Percentiles rank a stretch among this genome's conserved stretches.
phyloP scores from a whole-genome alignment of 1,140 invertebrate species.

The Pachypeltis micranthus region DNA sequence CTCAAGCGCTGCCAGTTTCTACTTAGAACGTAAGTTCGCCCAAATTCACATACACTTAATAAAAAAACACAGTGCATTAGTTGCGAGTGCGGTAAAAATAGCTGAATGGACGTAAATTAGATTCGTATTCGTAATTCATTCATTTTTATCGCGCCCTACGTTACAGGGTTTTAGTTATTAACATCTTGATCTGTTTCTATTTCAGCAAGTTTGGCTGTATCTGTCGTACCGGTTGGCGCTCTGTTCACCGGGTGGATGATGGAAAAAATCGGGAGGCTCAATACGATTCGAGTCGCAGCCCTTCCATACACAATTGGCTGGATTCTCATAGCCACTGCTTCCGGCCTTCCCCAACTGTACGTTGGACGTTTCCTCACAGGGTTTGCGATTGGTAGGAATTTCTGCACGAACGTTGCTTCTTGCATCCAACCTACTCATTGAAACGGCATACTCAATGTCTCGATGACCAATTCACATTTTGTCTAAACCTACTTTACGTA shows the following conservation, averaged over 20 bases:
- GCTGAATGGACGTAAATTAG: neutral
- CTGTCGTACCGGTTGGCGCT: constrained; percentile 42
- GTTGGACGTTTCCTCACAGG: constrained; percentile 51
- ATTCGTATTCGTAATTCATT: neutral
- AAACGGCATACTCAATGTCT: no score
- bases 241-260: constrained; percentile 44
- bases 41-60: no score
- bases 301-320: constrained; percentile 50
- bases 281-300: constrained; percentile 45
- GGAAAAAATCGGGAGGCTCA: constrained; percentile 48
- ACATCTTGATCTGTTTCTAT: constrained; percentile 23
- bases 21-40: no score
- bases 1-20: no score
- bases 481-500: no score
- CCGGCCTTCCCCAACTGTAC: constrained; percentile 40
- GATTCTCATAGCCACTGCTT: constrained; percentile 43
- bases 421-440: no score
- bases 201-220: constrained; percentile 43
- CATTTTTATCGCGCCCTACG: neutral
- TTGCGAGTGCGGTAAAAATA: no score
- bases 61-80: no score
- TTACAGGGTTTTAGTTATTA: neutral
- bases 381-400: constrained; percentile 38
- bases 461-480: no score
- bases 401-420: no score